Base-by-base conservation (phyloP, 2,888 invertebrate species). In the Ennomos quercinarius region DNA sequence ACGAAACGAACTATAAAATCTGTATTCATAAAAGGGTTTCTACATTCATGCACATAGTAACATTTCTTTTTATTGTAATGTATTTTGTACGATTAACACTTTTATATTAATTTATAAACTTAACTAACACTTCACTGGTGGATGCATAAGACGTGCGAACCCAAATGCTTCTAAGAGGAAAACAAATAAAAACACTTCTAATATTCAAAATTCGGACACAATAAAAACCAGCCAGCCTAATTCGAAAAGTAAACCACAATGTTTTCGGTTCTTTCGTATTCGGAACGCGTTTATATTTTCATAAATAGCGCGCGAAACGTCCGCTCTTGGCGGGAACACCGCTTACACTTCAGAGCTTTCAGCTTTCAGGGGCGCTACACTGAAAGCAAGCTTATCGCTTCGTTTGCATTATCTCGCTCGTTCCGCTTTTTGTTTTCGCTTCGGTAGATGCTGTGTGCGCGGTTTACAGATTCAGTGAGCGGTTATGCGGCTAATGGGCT, bases 311-410 rank as follows among this genome's bases (percentile, higher is more conserved):
- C 61, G 57, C 60, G 62, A 66, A 57, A 73, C 83, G 83, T 76
- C 78, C 75, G 76, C 57, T n/a, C 71, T 67, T 56, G 70, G 66
- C 73, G 80, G 68, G 70, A 57, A 57, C 73, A 57, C 64, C 71
- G 70, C 57, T 51, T 61, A 63, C 64, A 82, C 81, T 72, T 66
- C 67, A 66, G 70, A 72, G 78, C 78, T 75, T 74, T 72, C 72
- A 76, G 75, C 68, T 76, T 76, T 73, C 74, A 70, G 64, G 61
- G 51, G 62, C 55, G 66, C 61, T 63, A 65, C 66, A 54, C 35
- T 49, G 43, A 35, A 46, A 10, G 2, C 10, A 27, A 39, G 57
- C 46, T 56, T 57, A 57, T 57, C 50, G 57, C 44, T 50, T 27
- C 36, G 49, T 49, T 49, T 38, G 44, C 40, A 34, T 53, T 40